Percentiles rank a stretch among this genome's conserved stretches.
These are phyloP conservation scores for Pampus argenteus DNA, from an alignment of 2,797 vertebrate genomes.

Conservation along the genomic window DNA sequence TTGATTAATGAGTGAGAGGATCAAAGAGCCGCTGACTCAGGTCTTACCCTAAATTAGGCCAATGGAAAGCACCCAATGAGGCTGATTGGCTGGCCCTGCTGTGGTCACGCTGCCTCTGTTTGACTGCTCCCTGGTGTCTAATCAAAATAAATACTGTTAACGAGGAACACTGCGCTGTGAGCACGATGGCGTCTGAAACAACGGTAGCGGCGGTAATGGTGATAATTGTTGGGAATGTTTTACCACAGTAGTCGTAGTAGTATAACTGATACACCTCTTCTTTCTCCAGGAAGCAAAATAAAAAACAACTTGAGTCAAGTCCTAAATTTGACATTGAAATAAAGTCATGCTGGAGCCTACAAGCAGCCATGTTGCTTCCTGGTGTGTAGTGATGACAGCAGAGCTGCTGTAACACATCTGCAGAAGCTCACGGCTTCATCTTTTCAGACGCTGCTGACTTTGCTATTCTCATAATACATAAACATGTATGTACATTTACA, in stretches of 20 bases:
- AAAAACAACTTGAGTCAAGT: neutral
- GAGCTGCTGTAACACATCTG: conserved; percentile 3
- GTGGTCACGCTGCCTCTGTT: neutral
- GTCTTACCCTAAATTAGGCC: no score
- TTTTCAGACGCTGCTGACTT: neutral
- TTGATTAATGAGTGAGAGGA: no score
- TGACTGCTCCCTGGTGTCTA: neutral
- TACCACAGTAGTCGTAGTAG: no score
- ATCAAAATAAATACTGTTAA: neutral
- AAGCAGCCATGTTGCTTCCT: neutral
- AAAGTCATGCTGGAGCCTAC: no score
- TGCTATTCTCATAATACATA: neutral
- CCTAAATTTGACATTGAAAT: no score
- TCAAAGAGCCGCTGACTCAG: no score
- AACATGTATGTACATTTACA: neutral
- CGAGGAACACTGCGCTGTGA: no score
- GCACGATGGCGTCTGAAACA: no score
- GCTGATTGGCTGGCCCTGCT: neutral
- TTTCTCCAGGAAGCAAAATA: neutral
- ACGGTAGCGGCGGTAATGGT: no score
- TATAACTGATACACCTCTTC: no score
- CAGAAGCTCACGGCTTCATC: conserved; percentile 1
- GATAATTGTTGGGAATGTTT: no score
- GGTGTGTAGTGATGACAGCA: neutral
- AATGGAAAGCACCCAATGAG: no score